Evolutionary conservation across 1,140 invertebrate species (phyloP).

Genomic region (Papilio polyxenes): DNA sequence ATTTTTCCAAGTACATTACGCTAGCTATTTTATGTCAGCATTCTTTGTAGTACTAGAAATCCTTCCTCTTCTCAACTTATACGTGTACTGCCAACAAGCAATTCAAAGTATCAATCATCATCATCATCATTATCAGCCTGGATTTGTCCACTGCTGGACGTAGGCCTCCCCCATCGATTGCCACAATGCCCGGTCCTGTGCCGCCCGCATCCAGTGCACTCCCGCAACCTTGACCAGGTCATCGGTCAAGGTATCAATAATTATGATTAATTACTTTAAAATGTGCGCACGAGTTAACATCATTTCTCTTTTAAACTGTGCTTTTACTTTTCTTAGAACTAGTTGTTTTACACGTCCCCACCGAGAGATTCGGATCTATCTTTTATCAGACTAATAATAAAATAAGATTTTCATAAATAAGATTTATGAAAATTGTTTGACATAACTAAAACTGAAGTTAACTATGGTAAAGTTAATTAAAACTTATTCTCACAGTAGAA

Average conservation of each 20-base stretch:
- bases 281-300: background rate
- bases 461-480: background rate
- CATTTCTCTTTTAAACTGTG: background rate
- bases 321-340: background rate
- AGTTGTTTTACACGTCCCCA: background rate
- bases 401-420: too few relatives aligned
- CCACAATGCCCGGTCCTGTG: too few relatives aligned
- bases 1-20: constrained; percentile 9
- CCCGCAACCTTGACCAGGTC: too few relatives aligned
- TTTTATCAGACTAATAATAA: too few relatives aligned
- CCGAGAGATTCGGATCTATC: too few relatives aligned
- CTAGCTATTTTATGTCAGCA: background rate
- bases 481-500: background rate
- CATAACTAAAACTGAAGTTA: background rate
- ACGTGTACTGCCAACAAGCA: background rate
- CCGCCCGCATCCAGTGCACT: too few relatives aligned
- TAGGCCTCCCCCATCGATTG: too few relatives aligned
- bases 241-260: too few relatives aligned
- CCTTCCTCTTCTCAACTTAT: background rate
- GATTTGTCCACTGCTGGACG: too few relatives aligned
- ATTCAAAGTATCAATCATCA: background rate
- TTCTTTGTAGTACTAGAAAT: constrained; percentile 18
- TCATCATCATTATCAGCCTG: too few relatives aligned
- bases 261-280: background rate
- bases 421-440: background rate